Percentiles rank a stretch among this genome's conserved stretches.
These are phyloP conservation scores for Augochlorella aurata DNA, from an alignment of 2,888 invertebrate species.

Conservation along the genomic window DNA sequence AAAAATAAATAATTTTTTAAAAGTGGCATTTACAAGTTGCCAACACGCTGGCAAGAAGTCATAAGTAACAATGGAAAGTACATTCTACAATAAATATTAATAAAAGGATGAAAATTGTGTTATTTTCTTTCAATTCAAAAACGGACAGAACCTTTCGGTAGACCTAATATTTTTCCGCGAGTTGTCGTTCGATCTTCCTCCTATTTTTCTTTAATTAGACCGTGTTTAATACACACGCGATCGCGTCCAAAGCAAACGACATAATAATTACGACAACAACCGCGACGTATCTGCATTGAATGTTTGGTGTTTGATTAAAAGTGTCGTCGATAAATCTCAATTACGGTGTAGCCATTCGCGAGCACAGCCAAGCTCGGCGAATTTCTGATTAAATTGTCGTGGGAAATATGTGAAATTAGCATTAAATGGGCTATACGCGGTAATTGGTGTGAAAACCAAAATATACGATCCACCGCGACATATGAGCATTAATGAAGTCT, in stretches of 20 bases:
- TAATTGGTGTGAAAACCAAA: slow-evolving; percentile 67
- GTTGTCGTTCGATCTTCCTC: neutral
- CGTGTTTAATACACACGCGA: neutral
- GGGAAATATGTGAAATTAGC: slow-evolving; percentile 65
- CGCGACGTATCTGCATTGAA: slow-evolving; percentile 33
- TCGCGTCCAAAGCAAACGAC: neutral
- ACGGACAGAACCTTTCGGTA: no score
- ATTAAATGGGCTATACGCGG: slow-evolving; percentile 56
- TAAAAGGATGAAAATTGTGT: no score
- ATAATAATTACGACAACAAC: neutral
- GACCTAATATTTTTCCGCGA: no score
- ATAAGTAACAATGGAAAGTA: no score
- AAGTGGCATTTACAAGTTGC: no score
- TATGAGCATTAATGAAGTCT: slow-evolving; percentile 65
- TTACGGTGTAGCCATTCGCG: slow-evolving; percentile 32
- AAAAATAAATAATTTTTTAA: no score
- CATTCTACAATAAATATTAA: no score
- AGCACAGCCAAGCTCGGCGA: neutral
- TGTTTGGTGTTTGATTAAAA: slow-evolving; percentile 53
- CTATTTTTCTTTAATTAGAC: neutral
- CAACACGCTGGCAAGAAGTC: no score
- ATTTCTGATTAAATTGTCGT: slow-evolving; percentile 63
- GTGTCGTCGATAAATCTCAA: slow-evolving; percentile 56
- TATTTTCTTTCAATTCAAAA: no score
- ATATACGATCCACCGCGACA: slow-evolving; percentile 51